Evolutionary conservation across 2,113 vertebrate genomes (phyloP).

Genomic region (Scytalopus superciliaris): DNA sequence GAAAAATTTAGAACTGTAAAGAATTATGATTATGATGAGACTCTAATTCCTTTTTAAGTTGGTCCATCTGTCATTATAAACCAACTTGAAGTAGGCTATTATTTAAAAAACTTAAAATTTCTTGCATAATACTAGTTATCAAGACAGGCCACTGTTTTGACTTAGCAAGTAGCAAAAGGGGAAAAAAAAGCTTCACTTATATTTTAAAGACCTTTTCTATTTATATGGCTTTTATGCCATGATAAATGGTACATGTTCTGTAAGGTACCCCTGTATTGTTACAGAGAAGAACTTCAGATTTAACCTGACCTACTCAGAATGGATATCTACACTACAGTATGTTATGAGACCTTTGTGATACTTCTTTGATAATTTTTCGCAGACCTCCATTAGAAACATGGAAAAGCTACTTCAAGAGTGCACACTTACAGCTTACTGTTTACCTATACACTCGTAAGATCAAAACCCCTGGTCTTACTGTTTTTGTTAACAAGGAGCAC

Average conservation of each 20-base stretch:
- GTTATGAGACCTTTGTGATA: slow-evolving; percentile 78
- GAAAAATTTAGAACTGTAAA: slow-evolving; percentile 59
- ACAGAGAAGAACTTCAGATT: slow-evolving; percentile 70
- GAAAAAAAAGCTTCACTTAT: neutral
- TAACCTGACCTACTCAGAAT: slow-evolving; percentile 79
- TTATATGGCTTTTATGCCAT: slow-evolving; percentile 50
- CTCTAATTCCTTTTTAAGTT: slow-evolving; percentile 60
- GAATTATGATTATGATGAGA: slow-evolving; percentile 42
- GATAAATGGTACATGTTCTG: slow-evolving; percentile 43
- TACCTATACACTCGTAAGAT: slow-evolving; percentile 83
- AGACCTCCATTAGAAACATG: slow-evolving; percentile 79
- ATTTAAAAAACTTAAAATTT: slow-evolving; percentile 53
- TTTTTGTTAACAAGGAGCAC: slow-evolving; percentile 89
- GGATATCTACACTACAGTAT: slow-evolving; percentile 70
- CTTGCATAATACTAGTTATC: slow-evolving; percentile 11
- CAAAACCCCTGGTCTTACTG: slow-evolving; percentile 84
- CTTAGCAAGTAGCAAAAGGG: slow-evolving; percentile 18
- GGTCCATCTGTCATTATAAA: slow-evolving; percentile 66
- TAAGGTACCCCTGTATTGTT: slow-evolving; percentile 53
- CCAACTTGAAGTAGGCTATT: slow-evolving; percentile 53
- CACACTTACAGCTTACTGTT: slow-evolving; percentile 83
- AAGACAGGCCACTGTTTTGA: slow-evolving; percentile 6
- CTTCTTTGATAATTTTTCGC: slow-evolving; percentile 79
- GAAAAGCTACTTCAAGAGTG: slow-evolving; percentile 81
- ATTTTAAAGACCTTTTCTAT: slow-evolving; percentile 36